Evolutionary conservation across 2,797 vertebrate species (phyloP).

Genomic region (Aselliscus stoliczkanus): DNA sequence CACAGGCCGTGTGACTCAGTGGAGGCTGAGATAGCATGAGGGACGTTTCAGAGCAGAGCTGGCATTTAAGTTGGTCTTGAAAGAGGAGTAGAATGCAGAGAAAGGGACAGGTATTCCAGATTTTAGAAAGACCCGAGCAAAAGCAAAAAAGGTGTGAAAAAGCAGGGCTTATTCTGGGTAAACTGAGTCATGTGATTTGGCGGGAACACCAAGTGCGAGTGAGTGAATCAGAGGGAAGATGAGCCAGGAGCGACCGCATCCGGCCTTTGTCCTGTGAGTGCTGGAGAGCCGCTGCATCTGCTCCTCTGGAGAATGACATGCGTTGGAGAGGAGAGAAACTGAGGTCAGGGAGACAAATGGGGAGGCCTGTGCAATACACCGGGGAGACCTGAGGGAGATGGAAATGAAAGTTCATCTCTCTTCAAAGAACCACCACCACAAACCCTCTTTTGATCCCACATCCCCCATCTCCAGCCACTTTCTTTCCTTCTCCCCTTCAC

Average conservation of each 20-base stretch:
- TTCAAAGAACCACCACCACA: background rate
- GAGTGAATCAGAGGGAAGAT: background rate
- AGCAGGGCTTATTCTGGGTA: background rate
- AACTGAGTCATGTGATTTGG: background rate
- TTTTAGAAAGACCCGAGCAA: background rate
- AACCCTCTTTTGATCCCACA: background rate
- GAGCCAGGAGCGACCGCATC: background rate
- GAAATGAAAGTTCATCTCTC: background rate
- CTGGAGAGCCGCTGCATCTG: background rate
- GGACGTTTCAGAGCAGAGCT: background rate
- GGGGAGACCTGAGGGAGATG: background rate
- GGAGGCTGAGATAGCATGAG: background rate
- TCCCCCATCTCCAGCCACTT: background rate
- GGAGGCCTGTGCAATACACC: background rate
- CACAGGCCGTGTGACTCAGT: background rate
- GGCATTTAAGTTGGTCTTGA: background rate
- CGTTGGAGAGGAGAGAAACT: background rate
- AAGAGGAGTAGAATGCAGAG: background rate
- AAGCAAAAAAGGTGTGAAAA: background rate
- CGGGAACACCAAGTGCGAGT: background rate
- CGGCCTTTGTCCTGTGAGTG: background rate
- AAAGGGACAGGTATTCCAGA: background rate
- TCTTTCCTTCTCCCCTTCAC: background rate
- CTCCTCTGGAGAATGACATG: background rate
- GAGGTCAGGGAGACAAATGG: background rate